These are phyloP conservation scores for Camponotus vicinus DNA, from an alignment of 1,140 invertebrate species.

Conservation along the genomic window DNA sequence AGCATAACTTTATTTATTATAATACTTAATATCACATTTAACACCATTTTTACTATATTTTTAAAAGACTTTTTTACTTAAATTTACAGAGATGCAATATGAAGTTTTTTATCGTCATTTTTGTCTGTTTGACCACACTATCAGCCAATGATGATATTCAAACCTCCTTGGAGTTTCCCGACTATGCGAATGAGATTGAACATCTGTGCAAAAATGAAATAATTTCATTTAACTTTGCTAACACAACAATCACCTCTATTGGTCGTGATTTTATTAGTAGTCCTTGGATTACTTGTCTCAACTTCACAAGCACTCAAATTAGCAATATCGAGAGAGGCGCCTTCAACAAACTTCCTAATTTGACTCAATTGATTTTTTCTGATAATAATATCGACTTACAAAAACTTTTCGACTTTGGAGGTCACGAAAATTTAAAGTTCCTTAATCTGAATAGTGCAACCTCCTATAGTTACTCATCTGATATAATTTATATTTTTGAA, in stretches of 20 bases:
- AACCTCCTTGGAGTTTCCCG: background rate
- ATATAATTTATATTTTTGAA: background rate
- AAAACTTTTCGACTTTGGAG: background rate
- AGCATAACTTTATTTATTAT: no score
- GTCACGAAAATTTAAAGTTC: background rate
- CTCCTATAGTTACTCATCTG: no score
- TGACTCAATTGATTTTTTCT: constrained; percentile 1
- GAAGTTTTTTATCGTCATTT: no score
- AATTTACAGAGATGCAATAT: no score
- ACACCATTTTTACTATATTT: no score
- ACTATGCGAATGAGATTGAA: background rate
- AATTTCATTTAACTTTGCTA: background rate
- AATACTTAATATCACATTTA: no score
- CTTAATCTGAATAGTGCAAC: background rate
- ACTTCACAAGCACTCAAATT: background rate
- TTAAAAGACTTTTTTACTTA: no score
- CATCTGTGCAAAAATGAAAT: background rate
- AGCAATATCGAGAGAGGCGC: background rate
- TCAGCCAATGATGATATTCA: no score
- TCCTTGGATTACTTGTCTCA: background rate
- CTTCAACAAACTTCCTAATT: constrained; percentile 12
- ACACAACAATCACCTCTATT: background rate
- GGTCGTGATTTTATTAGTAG: background rate
- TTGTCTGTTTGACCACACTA: no score
- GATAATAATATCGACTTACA: background rate